Evolutionary conservation across 23 tunicate species (phyloP), one percentile per base, ranked within the genome.

Genomic region (Diplosoma virens): DNA sequence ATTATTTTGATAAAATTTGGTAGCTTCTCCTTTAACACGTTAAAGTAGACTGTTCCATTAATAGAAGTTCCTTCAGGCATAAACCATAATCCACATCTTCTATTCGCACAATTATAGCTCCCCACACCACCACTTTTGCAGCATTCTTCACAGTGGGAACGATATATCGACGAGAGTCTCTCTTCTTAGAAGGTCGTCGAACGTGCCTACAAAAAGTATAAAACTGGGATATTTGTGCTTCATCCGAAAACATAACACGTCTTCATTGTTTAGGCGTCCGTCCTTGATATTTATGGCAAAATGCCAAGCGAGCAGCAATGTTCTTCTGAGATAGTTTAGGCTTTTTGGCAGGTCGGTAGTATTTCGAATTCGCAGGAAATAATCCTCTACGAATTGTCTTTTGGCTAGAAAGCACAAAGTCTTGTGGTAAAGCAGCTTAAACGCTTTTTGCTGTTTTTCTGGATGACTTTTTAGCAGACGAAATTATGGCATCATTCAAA

Each of bases 81-180:
- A 56, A n/a, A 56, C 63, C 63, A 56, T 20, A 56, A 56, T 4
- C 24, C 63, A 56, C 63, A 11, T 20, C 63, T 56, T 56, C 24
- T 25, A 41, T 41, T 41, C 50, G 14, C 50, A n/a, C n/a, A 41
- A 7, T 41, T 7, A 41, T 14, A 41, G 50, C 50, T 41, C 24
- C 63, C 63, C 63, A 56, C 25, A 56, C 63, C 63, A 56, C 20
- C 4, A 56, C 63, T 56, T n/a, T 56, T 56, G 63, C 63, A 56
- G 63, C 63, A 56, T 56, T 56, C 25, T 56, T 56, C 25, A 56
- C n/a, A n/a, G n/a, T n/a, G n/a, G n/a, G n/a, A n/a, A n/a, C n/a
- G n/a, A n/a, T n/a, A n/a, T n/a, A n/a, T n/a, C n/a, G n/a, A n/a
- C n/a, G n/a, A n/a, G n/a, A n/a, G n/a, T n/a, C n/a, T n/a, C n/a